Conservation (phyloP, 2,113 vertebrate genomes). For the Colistium nudipinnis region DNA sequence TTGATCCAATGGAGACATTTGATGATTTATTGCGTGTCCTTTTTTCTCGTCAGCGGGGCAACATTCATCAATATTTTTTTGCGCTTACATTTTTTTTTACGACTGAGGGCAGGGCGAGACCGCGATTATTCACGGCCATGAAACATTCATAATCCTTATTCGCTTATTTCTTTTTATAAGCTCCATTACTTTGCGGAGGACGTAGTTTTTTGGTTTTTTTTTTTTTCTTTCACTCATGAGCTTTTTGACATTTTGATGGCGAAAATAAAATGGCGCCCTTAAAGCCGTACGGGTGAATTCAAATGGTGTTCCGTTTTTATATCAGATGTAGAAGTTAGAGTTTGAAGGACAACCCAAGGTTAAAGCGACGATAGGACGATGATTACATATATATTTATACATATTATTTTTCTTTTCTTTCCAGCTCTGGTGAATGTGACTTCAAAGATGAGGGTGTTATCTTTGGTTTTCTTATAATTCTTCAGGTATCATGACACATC, state of each 20-base stretch:
- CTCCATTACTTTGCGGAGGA: conserved; percentile 3
- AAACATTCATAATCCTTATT: conserved; percentile 47
- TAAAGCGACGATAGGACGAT: not conserved
- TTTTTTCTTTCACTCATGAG: not conserved
- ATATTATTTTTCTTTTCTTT: not conserved
- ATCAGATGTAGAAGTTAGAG: not conserved
- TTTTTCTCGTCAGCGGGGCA: conserved; percentile 39
- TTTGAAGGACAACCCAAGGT: conserved; percentile 18
- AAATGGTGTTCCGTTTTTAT: conserved; percentile 3
- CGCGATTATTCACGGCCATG: conserved; percentile 43
- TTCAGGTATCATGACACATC: conserved; percentile 30
- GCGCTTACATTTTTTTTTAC: conserved; percentile 22
- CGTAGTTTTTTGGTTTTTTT: not conserved
- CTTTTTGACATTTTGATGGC: conserved; percentile 10
- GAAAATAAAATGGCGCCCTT: not conserved
- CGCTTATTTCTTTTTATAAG: conserved; percentile 8
- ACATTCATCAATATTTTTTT: conserved; percentile 58
- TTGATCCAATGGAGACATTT: conserved; percentile 37
- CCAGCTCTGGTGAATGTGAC: not conserved
- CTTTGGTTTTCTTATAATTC: conserved; percentile 21
- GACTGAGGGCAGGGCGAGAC: conserved; percentile 1
- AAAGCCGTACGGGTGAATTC: not conserved
- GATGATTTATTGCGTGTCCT: conserved; percentile 40
- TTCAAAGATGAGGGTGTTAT: conserved; percentile 35
- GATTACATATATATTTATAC: not conserved